These are phyloP conservation scores for Takifugu rubripes DNA, from an alignment of 2,797 vertebrate genomes.

Conservation along the genomic window DNA sequence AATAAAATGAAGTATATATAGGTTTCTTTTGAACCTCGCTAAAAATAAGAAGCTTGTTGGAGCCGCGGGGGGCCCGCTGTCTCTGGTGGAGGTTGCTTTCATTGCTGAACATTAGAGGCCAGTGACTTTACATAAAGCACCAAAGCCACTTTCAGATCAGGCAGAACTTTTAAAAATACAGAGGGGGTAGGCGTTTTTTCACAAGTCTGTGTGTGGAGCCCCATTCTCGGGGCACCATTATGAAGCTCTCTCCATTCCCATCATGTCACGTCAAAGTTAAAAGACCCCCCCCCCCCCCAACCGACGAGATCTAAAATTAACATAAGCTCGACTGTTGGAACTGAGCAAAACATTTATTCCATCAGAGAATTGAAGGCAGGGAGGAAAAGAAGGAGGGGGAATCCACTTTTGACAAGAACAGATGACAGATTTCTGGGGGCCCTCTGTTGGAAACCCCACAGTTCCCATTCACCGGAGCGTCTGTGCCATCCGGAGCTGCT, in stretches of 20 bases:
- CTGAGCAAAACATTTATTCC: conserved; percentile 30
- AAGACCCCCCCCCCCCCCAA: not conserved
- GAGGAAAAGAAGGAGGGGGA: conserved; percentile 18
- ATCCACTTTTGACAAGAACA: conserved; percentile 24
- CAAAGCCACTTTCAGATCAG: conserved; percentile 25
- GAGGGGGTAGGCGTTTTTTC: conserved; percentile 12
- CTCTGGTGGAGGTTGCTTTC: conserved; percentile 32
- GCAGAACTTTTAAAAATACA: conserved; percentile 23
- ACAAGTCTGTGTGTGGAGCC: conserved; percentile 21
- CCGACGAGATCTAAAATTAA: too few species aligned
- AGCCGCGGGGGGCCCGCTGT: conserved; percentile 26
- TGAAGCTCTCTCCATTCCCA: conserved; percentile 17
- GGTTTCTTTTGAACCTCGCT: conserved; percentile 36
- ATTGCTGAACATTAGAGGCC: conserved; percentile 50
- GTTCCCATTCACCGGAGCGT: too few species aligned
- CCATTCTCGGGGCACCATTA: conserved; percentile 3
- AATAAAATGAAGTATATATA: not conserved
- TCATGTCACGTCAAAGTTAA: conserved; percentile 27
- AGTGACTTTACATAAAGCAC: conserved; percentile 41
- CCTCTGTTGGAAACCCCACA: conserved; percentile 11
- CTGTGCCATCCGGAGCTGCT: not conserved
- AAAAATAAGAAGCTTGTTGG: conserved; percentile 51
- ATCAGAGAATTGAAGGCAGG: conserved; percentile 24
- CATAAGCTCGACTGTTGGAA: too few species aligned
- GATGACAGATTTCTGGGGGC: conserved; percentile 14